Base-by-base conservation (phyloP, 2,797 vertebrate genomes). In the Muraenolepis orangiensis region DNA sequence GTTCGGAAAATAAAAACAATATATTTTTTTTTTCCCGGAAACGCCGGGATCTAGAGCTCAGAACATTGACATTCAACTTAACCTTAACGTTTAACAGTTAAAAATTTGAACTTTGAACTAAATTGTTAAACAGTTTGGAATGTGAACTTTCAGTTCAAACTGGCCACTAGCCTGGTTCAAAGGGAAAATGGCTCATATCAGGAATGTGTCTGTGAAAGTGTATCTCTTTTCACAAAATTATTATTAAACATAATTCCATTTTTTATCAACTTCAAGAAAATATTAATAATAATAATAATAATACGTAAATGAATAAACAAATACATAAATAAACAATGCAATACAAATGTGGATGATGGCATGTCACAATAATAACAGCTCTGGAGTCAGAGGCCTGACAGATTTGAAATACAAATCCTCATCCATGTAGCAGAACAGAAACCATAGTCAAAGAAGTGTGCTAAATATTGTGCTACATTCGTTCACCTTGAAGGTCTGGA, bases 401-500 rank as follows among this genome's bases (percentile, higher is more conserved):
- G 51, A 23, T 26, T 12, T 57, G 4, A 57, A 61, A 23, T 23
- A 26, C n/a, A 61, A 61, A 61, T 61, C 51, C 51, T 61, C 51
- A 26, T 61, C 51, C 23, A 61, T 12, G n/a, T 26, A 8, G 51
- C n/a, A 38, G n/a, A 61, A 20, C 51, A 61, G n/a, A 7, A 23
- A 61, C 51, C 51, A 61, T 57, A 8, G n/a, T 61, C 51, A 23
- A 61, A 13, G 51, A 61, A 61, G 26, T 61, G 57, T 64, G 57
- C 57, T 8, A 57, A 57, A 57, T 57, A 8, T 57, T n/a, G 20
- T 57, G 51, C 57, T 6, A 26, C 29, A 28, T 20, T 31, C 13
- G 32, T n/a, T 73, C 93, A 99, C 97, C 96, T 99, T 99, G 89
- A 99, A 99, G 61, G 95, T 98, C 76, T 98, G 96, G 89, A 99